Conservation (phyloP, 2,888 invertebrate species). For the Latrodectus hesperus region DNA sequence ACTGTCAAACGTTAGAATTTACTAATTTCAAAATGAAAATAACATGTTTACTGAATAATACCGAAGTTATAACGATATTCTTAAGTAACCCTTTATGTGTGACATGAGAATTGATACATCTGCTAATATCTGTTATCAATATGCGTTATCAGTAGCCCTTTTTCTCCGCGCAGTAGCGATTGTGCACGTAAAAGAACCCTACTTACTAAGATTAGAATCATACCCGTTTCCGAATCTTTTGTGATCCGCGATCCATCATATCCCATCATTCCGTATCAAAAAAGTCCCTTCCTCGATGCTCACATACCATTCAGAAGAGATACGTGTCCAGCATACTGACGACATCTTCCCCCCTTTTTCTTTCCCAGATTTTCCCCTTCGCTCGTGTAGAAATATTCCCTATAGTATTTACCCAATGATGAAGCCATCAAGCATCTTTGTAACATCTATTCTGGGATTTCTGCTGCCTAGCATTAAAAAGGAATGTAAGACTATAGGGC, state of each 20-base stretch:
- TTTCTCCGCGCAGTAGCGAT: neutral
- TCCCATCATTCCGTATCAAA: slow-evolving; percentile 59
- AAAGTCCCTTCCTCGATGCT: slow-evolving; percentile 4
- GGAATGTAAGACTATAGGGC: no score
- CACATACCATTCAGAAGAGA: slow-evolving; percentile 31
- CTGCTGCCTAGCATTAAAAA: no score
- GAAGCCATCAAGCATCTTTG: no score
- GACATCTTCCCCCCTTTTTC: slow-evolving; percentile 19
- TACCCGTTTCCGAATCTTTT: slow-evolving; percentile 61
- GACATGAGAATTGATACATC: neutral
- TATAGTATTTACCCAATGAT: no score
- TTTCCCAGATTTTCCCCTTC: slow-evolving; percentile 6
- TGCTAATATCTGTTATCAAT: neutral
- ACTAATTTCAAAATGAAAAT: no score
- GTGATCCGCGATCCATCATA: slow-evolving; percentile 57
- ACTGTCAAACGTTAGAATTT: no score
- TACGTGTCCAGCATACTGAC: slow-evolving; percentile 54
- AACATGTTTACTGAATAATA: no score
- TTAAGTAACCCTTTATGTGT: no score
- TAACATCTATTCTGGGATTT: no score
- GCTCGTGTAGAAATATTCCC: no score
- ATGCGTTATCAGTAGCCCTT: neutral
- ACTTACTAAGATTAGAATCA: slow-evolving; percentile 36
- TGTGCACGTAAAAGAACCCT: slow-evolving; percentile 21
- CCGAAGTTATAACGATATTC: no score